Evolutionary conservation across 2,888 invertebrate species (phyloP).

Genomic region (Artemia sp.): DNA sequence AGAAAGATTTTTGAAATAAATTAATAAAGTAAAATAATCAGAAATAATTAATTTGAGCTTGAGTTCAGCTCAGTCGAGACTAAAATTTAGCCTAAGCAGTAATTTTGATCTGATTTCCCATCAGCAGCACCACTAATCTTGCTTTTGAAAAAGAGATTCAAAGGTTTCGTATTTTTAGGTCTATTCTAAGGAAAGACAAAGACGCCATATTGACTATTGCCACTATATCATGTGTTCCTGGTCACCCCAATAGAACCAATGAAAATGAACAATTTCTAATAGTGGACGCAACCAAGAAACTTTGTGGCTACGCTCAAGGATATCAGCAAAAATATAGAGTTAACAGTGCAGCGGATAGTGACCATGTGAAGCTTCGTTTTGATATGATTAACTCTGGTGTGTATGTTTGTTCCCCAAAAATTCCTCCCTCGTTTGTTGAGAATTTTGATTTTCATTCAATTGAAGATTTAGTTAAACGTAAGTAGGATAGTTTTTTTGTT

Average conservation of each 20-base stretch:
- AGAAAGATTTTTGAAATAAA: no score
- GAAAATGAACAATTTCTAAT: constrained; percentile 8
- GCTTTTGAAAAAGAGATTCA: no score
- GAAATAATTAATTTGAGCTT: no score
- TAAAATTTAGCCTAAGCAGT: no score
- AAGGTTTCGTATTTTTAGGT: background rate
- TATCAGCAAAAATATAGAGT: background rate
- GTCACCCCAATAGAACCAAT: background rate
- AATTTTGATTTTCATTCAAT: constrained; percentile 9
- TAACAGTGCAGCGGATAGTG: background rate
- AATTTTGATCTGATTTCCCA: no score
- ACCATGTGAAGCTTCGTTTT: constrained; percentile 1
- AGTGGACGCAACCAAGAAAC: background rate
- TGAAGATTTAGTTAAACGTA: background rate
- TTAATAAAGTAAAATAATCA: no score
- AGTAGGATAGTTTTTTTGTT: background rate
- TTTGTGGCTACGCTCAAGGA: background rate
- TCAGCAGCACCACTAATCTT: no score
- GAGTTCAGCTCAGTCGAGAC: no score
- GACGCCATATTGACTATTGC: constrained; percentile 1
- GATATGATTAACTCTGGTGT: constrained; percentile 1
- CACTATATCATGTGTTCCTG: background rate
- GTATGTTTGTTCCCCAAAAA: background rate
- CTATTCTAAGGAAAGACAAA: background rate
- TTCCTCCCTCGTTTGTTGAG: background rate